Percentiles rank a stretch among this genome's conserved stretches.
phyloP scores from a whole-genome alignment of 1,140 invertebrate genomes.

The Sinonovacula constricta region DNA sequence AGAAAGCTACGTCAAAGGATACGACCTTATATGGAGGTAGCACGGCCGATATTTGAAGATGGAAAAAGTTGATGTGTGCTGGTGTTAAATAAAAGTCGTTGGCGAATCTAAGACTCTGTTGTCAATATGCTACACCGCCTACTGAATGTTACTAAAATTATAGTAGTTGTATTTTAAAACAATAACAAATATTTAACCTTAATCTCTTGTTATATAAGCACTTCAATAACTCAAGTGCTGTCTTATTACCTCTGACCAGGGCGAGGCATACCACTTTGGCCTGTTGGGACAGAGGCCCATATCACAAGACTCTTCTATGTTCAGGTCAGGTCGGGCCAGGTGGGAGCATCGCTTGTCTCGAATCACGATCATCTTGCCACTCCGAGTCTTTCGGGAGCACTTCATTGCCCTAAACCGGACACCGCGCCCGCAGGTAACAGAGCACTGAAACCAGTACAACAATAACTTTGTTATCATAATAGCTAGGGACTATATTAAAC shows the following conservation, averaged over 20 bases:
- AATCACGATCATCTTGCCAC: conserved; percentile 28
- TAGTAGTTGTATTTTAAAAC: too few relatives aligned
- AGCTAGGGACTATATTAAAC: neutral
- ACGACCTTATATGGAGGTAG: too few relatives aligned
- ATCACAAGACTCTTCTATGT: conserved; percentile 45
- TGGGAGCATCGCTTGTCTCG: conserved; percentile 38
- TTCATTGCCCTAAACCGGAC: conserved; percentile 28
- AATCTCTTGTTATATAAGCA: too few relatives aligned
- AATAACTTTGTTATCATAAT: neutral
- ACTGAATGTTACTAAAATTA: too few relatives aligned
- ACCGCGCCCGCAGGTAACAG: conserved; percentile 55
- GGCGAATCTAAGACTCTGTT: too few relatives aligned
- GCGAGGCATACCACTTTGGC: conserved; percentile 61
- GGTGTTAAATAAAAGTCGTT: too few relatives aligned
- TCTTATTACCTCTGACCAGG: conserved; percentile 57
- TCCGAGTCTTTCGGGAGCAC: conserved; percentile 49
- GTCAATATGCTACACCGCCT: too few relatives aligned
- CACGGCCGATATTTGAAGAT: too few relatives aligned
- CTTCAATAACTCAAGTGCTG: too few relatives aligned
- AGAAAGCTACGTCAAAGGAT: too few relatives aligned
- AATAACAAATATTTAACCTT: too few relatives aligned
- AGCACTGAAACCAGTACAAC: conserved; percentile 50
- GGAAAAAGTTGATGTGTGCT: too few relatives aligned
- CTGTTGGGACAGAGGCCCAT: conserved; percentile 32
- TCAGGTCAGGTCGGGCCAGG: conserved; percentile 19